phyloP scores from a whole-genome alignment of 2,888 invertebrate species.

The Scaeva pyrastri region DNA sequence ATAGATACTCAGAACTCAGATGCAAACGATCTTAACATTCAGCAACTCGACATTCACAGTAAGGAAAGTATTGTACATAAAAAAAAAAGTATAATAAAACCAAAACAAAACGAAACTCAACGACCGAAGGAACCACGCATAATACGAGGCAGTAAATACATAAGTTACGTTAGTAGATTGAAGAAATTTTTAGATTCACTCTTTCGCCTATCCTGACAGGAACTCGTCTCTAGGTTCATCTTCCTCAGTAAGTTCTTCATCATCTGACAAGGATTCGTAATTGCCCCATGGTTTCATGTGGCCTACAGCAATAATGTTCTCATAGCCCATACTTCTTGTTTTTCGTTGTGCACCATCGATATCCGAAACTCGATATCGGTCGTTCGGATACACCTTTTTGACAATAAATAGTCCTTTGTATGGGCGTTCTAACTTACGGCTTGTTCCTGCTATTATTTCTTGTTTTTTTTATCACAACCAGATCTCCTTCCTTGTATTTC shows the following conservation, averaged over 20 bases:
- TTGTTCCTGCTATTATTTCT: neutral
- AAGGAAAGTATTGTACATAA: no score
- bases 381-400: conserved; percentile 17
- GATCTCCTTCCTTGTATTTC: no score
- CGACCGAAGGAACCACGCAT: no score
- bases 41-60: no score
- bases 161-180: no score
- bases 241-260: neutral
- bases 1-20: no score
- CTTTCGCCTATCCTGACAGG: neutral
- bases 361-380: neutral
- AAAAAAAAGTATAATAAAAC: no score
- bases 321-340: conserved; percentile 1
- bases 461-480: no score
- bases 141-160: no score
- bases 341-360: neutral
- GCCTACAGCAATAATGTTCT: conserved; percentile 1
- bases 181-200: no score
- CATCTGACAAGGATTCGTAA: neutral
- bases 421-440: neutral
- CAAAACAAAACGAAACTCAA: no score
- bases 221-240: conserved; percentile 22
- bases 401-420: conserved; percentile 34
- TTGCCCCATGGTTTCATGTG: conserved; percentile 2
- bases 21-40: no score